These are phyloP conservation scores for Myiothlypis coronata DNA, from an alignment of 2,797 vertebrate species.

Conservation along the genomic window DNA sequence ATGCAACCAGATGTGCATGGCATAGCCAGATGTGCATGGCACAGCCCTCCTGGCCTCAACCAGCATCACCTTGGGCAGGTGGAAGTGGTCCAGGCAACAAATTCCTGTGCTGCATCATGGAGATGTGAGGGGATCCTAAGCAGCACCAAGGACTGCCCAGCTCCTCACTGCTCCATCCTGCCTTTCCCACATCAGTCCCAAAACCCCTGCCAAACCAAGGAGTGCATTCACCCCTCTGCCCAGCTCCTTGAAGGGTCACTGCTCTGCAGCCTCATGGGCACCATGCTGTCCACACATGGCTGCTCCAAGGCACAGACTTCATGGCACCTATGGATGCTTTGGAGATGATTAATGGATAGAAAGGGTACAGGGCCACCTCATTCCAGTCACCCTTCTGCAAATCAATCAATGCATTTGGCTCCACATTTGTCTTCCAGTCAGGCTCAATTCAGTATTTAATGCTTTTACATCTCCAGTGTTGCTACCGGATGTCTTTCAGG, in stretches of 20 bases:
- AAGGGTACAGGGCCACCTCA: neutral
- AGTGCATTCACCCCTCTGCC: neutral
- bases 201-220: neutral
- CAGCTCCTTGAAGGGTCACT: neutral
- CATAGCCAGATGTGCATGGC: neutral
- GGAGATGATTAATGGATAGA: neutral
- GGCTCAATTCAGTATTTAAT: neutral
- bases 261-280: neutral
- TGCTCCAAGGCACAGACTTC: neutral
- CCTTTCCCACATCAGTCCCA: neutral
- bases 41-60: neutral
- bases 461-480: slow-evolving; percentile 8
- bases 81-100: rapidly evolving
- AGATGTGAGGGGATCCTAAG: neutral
- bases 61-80: neutral
- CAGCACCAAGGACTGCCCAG: neutral
- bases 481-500: neutral
- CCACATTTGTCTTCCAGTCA: slow-evolving; percentile 8
- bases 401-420: neutral
- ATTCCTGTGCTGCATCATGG: neutral
- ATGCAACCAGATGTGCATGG: neutral
- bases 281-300: neutral
- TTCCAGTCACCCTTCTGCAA: neutral
- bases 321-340: neutral
- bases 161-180: neutral